These are phyloP conservation scores for Sylvietta virens DNA, from an alignment of 2,113 vertebrate genomes.

Conservation along the genomic window DNA sequence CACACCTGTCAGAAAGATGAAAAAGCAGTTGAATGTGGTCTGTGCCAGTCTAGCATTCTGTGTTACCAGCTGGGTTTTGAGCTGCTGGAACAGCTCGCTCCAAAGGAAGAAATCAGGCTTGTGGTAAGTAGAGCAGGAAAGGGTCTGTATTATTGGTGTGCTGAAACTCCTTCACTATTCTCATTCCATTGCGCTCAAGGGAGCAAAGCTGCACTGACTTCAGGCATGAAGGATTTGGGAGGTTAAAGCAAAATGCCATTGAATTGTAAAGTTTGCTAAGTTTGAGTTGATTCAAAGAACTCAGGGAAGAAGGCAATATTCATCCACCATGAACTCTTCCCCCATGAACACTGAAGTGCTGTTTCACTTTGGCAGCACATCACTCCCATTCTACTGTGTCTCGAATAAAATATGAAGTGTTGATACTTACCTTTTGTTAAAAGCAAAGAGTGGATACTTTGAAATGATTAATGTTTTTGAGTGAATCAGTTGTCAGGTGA, in stretches of 20 bases:
- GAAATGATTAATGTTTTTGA: neutral
- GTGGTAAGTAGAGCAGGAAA: slow-evolving; percentile 83
- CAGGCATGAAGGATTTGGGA: neutral
- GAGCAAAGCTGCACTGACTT: neutral
- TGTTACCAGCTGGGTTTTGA: slow-evolving; percentile 98
- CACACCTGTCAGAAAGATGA: slow-evolving; percentile 97
- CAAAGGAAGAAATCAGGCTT: slow-evolving; percentile 94
- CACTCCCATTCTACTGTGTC: neutral
- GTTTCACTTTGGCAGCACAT: neutral
- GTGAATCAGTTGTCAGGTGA: neutral
- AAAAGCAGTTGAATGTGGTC: slow-evolving; percentile 88
- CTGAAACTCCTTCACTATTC: neutral
- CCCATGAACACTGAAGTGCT: neutral
- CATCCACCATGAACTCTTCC: neutral
- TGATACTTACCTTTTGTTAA: neutral
- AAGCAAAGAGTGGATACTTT: neutral
- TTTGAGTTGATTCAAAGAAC: neutral
- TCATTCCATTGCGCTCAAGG: neutral
- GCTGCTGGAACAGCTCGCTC: slow-evolving; percentile 90
- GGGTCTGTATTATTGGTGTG: neutral
- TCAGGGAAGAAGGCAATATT: neutral
- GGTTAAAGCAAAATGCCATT: neutral
- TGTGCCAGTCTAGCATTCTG: slow-evolving; percentile 97
- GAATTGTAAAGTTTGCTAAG: neutral
- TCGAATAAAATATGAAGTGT: neutral